Conservation (phyloP, 2,888 invertebrate species). For the Ornithoptera priamus region DNA sequence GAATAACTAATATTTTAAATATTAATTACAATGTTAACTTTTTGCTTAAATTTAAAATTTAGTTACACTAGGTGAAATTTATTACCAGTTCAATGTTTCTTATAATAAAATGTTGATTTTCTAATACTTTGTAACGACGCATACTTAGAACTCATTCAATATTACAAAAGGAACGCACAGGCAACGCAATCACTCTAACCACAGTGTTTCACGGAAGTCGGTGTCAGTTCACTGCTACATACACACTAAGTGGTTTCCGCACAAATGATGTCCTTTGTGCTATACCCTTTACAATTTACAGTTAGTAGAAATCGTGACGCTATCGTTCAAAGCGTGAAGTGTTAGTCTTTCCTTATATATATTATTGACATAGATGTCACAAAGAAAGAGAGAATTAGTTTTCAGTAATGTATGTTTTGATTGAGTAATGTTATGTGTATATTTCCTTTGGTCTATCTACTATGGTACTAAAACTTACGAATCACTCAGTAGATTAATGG, state of each 20-base stretch:
- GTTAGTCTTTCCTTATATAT: not conserved
- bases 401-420: not conserved
- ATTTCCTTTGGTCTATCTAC: not conserved
- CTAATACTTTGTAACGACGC: no score
- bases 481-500: not conserved
- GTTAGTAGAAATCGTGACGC: not conserved
- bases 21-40: no score
- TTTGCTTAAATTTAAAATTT: no score
- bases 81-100: no score
- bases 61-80: no score
- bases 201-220: not conserved
- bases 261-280: not conserved
- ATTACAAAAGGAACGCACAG: not conserved
- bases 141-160: no score
- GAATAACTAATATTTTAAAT: no score
- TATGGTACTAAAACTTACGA: not conserved
- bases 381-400: not conserved
- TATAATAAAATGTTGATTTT: no score
- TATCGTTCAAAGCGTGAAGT: not conserved
- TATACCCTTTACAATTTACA: not conserved
- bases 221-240: not conserved
- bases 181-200: not conserved
- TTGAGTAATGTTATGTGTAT: not conserved
- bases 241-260: not conserved
- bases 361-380: not conserved